Evolutionary conservation across 1,140 invertebrate species (phyloP).

Genomic region (Zaprionus davidi): DNA sequence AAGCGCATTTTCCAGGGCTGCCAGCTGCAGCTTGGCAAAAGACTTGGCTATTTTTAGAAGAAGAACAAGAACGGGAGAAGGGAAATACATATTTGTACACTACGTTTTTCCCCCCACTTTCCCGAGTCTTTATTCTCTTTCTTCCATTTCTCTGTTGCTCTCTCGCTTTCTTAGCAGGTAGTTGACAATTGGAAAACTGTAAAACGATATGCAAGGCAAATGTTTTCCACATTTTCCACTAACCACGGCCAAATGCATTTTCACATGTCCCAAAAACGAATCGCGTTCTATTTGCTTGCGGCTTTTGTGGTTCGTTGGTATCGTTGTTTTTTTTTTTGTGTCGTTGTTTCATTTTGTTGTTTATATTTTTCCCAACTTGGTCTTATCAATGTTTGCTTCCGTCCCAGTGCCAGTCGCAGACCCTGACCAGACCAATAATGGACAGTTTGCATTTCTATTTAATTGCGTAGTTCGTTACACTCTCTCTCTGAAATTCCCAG

Average conservation of each 20-base stretch:
- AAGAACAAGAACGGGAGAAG: not conserved
- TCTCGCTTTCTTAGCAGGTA: slow-evolving; percentile 55
- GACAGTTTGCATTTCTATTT: slow-evolving; percentile 49
- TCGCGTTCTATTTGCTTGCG: slow-evolving; percentile 24
- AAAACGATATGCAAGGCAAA: slow-evolving; percentile 53
- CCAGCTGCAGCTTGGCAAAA: slow-evolving; percentile 16
- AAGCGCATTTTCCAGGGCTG: not conserved
- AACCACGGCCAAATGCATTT: slow-evolving; percentile 65
- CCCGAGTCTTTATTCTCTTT: not conserved
- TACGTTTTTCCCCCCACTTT: not conserved
- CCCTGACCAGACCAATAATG: slow-evolving; percentile 27
- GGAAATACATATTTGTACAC: not conserved
- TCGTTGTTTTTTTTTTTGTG: slow-evolving; percentile 42
- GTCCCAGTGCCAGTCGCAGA: slow-evolving; percentile 20
- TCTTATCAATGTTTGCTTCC: slow-evolving; percentile 75
- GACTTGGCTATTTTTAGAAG: slow-evolving; percentile 34
- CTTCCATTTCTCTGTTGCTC: not conserved
- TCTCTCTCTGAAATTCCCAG: slow-evolving; percentile 3
- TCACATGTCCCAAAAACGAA: slow-evolving; percentile 59
- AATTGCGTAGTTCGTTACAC: slow-evolving; percentile 26
- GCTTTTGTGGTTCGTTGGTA: slow-evolving; percentile 27
- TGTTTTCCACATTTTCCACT: slow-evolving; percentile 26
- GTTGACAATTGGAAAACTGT: slow-evolving; percentile 65
- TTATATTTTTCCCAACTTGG: slow-evolving; percentile 21
- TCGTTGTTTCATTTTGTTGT: slow-evolving; percentile 31